Percentiles rank a stretch among this genome's conserved stretches.
Evolutionary conservation across 2,888 invertebrate species (phyloP).

Genomic region (Panzeria rudis): DNA sequence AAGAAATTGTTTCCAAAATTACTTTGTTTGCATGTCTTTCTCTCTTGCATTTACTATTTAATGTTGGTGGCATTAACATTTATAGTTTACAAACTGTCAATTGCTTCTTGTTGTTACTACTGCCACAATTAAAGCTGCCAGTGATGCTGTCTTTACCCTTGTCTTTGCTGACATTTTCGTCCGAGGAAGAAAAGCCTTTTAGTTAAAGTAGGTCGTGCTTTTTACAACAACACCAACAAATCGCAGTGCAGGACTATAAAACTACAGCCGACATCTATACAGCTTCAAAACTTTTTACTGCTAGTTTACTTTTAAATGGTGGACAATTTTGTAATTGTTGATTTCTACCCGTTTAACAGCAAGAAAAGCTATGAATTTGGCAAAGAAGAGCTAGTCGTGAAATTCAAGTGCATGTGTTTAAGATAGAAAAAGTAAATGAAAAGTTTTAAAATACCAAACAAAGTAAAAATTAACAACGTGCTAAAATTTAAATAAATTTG

Average conservation of each 20-base stretch:
- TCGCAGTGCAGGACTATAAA: background rate
- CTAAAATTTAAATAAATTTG: background rate
- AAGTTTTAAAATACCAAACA: background rate
- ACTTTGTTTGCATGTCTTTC: no score
- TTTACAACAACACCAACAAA: background rate
- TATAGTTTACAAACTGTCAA: slow-evolving; percentile 51
- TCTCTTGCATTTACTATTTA: slow-evolving; percentile 15
- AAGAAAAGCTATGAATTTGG: background rate
- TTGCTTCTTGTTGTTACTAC: slow-evolving; percentile 16
- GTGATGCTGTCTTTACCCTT: slow-evolving; percentile 22
- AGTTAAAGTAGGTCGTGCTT: slow-evolving; percentile 60
- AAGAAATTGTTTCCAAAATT: no score
- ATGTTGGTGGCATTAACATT: slow-evolving; percentile 63
- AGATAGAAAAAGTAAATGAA: background rate
- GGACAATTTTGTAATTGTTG: slow-evolving; percentile 33
- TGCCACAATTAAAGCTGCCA: slow-evolving; percentile 18
- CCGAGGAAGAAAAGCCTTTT: slow-evolving; percentile 42
- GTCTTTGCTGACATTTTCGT: slow-evolving; percentile 20
- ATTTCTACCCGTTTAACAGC: background rate
- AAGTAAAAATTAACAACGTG: slow-evolving; percentile 4
- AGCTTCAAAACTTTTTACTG: slow-evolving; percentile 10
- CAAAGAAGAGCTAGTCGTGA: background rate
- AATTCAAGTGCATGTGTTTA: background rate
- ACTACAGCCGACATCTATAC: background rate
- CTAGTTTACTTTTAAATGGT: background rate